Evolutionary conservation across 1,140 invertebrate genomes (phyloP).

Genomic region (Ladona fulva): DNA sequence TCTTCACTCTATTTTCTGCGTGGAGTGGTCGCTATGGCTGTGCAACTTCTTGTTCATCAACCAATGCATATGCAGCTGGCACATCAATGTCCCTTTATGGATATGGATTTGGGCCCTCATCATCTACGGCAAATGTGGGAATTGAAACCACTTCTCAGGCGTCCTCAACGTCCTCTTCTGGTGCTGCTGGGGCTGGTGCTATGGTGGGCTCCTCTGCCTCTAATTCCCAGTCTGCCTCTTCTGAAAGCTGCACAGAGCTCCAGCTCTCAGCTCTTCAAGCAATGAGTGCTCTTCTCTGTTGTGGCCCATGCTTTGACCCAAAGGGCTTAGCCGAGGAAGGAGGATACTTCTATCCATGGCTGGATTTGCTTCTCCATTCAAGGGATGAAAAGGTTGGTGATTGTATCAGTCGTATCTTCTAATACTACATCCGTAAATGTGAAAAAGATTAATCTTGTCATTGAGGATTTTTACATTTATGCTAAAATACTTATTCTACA

Average conservation of each 20-base stretch:
- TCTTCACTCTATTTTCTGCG: conserved; percentile 85
- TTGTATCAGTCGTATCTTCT: too few species aligned
- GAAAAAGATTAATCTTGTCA: too few species aligned
- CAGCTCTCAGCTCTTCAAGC: conserved; percentile 67
- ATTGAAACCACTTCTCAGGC: conserved; percentile 37
- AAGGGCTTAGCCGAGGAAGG: conserved; percentile 80
- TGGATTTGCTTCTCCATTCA: conserved; percentile 81
- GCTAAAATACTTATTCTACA: too few species aligned
- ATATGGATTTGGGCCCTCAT: conserved; percentile 23
- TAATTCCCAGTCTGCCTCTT: conserved; percentile 27
- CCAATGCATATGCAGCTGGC: conserved; percentile 11
- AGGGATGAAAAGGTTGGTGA: conserved; percentile 69
- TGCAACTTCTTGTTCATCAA: conserved; percentile 37
- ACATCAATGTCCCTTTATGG: not conserved
- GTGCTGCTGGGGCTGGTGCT: not conserved
- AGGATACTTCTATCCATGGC: conserved; percentile 80
- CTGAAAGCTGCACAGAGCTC: conserved; percentile 42
- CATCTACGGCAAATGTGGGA: conserved; percentile 35
- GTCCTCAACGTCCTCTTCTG: not conserved
- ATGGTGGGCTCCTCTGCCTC: not conserved
- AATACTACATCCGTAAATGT: too few species aligned
- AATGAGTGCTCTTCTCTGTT: conserved; percentile 89
- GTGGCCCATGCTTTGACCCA: conserved; percentile 87
- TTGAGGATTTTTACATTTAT: too few species aligned
- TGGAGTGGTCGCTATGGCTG: conserved; percentile 83